A percentile compares a stretch with the other conserved stretches of the same genome.
Conservation (phyloP, 1,140 invertebrate species). For the Drosophila ercepeae region DNA sequence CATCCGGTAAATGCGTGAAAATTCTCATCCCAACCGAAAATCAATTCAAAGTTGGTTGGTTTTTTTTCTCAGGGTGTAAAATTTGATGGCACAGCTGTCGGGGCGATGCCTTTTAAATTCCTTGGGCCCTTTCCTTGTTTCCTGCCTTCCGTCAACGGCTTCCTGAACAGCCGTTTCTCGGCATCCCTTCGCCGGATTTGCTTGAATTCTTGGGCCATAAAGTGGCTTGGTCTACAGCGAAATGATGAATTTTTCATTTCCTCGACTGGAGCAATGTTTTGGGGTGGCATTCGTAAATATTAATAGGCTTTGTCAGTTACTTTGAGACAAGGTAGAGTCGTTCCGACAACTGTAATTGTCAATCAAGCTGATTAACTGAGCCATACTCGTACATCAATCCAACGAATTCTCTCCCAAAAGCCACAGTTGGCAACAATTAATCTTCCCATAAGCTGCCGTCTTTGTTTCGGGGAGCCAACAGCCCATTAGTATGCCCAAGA, state of each 20-base stretch:
- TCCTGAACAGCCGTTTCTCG: slow-evolving; percentile 12
- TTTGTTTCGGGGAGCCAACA: neutral
- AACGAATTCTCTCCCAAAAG: neutral
- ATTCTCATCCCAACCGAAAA: neutral
- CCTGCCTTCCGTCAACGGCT: slow-evolving; percentile 38
- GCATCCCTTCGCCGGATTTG: slow-evolving; percentile 16
- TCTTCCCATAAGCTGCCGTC: slow-evolving; percentile 5
- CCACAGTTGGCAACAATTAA: slow-evolving; percentile 1
- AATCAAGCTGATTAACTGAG: slow-evolving; percentile 28
- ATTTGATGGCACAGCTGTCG: slow-evolving; percentile 17
- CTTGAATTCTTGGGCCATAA: slow-evolving; percentile 16
- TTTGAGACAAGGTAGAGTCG: neutral
- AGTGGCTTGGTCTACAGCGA: slow-evolving; percentile 10
- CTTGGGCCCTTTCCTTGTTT: slow-evolving; percentile 19
- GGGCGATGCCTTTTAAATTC: slow-evolving; percentile 18
- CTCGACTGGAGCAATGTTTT: slow-evolving; percentile 1
- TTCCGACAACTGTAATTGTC: slow-evolving; percentile 28
- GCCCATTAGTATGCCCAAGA: slow-evolving; percentile 29
- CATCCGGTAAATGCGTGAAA: slow-evolving; percentile 11
- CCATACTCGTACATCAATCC: slow-evolving; percentile 9
- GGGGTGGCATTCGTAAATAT: slow-evolving; percentile 10
- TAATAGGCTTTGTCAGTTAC: slow-evolving; percentile 14
- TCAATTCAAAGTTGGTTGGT: slow-evolving; percentile 12
- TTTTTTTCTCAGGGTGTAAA: neutral
- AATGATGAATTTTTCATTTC: slow-evolving; percentile 47